Evolutionary conservation across 2,797 vertebrate species (phyloP).

Genomic region (Zonotrichia albicollis): DNA sequence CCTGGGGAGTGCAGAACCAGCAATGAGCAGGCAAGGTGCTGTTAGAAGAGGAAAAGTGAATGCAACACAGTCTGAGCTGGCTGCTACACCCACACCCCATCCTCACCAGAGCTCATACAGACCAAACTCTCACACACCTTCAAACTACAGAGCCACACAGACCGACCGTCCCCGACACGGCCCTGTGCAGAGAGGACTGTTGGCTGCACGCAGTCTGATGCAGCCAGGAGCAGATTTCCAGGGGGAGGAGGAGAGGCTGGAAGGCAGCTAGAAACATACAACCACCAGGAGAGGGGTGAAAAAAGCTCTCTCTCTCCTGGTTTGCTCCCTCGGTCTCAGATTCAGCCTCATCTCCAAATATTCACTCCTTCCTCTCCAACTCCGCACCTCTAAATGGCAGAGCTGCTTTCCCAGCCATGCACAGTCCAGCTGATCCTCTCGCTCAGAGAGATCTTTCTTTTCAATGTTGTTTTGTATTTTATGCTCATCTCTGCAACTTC

Average conservation of each 20-base stretch:
- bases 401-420: neutral
- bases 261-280: slow-evolving; percentile 16
- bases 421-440: neutral
- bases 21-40: slow-evolving; percentile 54
- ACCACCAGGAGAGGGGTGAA: slow-evolving; percentile 10
- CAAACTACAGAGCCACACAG: slow-evolving; percentile 39
- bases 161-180: neutral
- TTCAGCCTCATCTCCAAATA: slow-evolving; percentile 16
- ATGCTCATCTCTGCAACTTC: neutral
- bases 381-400: neutral
- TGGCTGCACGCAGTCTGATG: neutral
- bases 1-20: slow-evolving; percentile 25
- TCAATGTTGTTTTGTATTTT: neutral
- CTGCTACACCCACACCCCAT: slow-evolving; percentile 52
- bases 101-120: slow-evolving; percentile 39
- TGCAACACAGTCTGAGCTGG: neutral
- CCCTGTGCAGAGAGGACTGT: neutral
- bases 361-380: neutral
- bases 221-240: slow-evolving; percentile 23
- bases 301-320: slow-evolving; percentile 24
- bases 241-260: slow-evolving; percentile 9
- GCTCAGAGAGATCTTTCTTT: neutral
- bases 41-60: slow-evolving; percentile 61
- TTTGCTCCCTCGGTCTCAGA: slow-evolving; percentile 12
- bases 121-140: slow-evolving; percentile 22